Evolutionary conservation across 2,113 vertebrate genomes (phyloP), one percentile per base, ranked within the genome.

Genomic region (Ardeotis arabs): DNA sequence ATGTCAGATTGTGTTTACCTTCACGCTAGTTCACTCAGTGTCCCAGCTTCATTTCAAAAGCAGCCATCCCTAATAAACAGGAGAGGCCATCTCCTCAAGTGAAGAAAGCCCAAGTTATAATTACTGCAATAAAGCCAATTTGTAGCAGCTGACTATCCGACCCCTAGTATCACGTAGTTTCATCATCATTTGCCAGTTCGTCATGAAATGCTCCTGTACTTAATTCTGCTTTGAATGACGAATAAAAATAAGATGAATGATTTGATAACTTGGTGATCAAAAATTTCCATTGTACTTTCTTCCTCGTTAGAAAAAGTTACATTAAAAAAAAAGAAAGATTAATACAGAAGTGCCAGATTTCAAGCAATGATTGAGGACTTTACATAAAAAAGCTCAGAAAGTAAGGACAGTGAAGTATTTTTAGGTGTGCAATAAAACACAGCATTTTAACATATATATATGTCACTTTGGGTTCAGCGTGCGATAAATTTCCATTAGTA

Each of bases 401-500:
- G 41, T 67, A 95, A 79, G 77, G 81, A 86, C 81, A 92, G 24
- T 22, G 56, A 91, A 85, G 66, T 94, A 95, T 80, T 87, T 92
- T 95, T 76, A 94, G 64, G 76, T 77, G 49, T 29, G 76, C 59
- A 95, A 93, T 95, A 93, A 95, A 81, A 55, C 73, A 92, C 28
- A 74, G 63, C 67, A 75, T 91, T 95, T 95, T 87, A 95, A 87
- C 85, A 94, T 83, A 94, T 70, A 91, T 77, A 84, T 55, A 83
- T 52, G 66, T 73, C 91, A 93, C 69, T 90, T 92, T 0, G 19
- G 29, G 70, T 90, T 95, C 82, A 84, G 69, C 4, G 1, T 59
- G 74, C 19, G 60, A 96, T 94, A 90, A 49, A 95, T 95, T 97
- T 85, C 88, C 70, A 87, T 84, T 89, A 89, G 78, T 89, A 84